A percentile compares a stretch with the other conserved stretches of the same genome.
These are phyloP conservation scores for Acrocephalus arundinaceus DNA, from an alignment of 2,113 vertebrate species.

Conservation along the genomic window DNA sequence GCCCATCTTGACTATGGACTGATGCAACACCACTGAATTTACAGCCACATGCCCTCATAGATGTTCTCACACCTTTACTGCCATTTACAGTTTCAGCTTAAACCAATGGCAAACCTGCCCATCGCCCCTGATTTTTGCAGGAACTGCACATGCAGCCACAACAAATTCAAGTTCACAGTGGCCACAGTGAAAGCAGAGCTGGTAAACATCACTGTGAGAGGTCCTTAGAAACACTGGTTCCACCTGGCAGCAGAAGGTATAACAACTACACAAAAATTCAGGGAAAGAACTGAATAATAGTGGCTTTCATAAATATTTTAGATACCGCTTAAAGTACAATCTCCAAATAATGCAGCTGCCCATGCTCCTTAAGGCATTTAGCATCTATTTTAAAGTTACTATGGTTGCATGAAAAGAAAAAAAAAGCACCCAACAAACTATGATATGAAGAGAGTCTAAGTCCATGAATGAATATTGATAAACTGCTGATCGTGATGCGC, in stretches of 20 bases:
- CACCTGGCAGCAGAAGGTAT: neutral
- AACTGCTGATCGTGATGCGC: constrained; percentile 27
- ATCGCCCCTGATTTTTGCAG: neutral
- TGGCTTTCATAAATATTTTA: neutral
- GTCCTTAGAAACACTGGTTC: neutral
- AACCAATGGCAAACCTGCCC: neutral
- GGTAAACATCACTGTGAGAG: neutral
- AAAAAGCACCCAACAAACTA: neutral
- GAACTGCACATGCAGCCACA: neutral
- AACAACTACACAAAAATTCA: neutral
- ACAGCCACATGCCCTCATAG: neutral
- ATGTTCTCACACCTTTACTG: neutral
- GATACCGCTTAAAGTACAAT: neutral
- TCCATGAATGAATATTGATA: constrained; percentile 54
- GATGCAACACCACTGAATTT: neutral
- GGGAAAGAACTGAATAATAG: neutral
- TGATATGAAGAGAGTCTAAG: neutral
- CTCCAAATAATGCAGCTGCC: neutral
- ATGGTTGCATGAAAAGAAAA: neutral
- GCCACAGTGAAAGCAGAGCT: neutral
- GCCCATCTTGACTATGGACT: neutral
- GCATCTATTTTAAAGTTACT: neutral
- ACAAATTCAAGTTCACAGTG: neutral
- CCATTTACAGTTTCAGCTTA: neutral
- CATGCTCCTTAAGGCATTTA: neutral